Conservation (phyloP, 2,113 vertebrate species). For the Myodes glareolus region DNA sequence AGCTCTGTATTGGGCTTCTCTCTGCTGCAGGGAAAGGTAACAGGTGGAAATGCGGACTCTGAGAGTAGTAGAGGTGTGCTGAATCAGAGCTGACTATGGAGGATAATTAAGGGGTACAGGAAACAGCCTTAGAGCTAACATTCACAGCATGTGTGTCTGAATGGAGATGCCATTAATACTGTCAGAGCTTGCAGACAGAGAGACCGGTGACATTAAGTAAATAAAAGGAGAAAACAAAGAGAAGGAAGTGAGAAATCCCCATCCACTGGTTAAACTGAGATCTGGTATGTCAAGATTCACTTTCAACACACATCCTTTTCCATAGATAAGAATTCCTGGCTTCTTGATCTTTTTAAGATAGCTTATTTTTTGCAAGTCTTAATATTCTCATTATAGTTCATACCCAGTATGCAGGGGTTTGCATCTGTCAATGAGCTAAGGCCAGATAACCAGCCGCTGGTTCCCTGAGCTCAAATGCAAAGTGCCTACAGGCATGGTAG, state of each 20-base stretch:
- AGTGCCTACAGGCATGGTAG: background rate
- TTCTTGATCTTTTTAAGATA: slow-evolving; percentile 41
- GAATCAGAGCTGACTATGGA: slow-evolving; percentile 47
- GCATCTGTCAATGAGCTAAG: background rate
- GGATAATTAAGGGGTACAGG: background rate
- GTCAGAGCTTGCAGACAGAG: background rate
- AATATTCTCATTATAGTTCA: background rate
- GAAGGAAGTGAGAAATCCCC: background rate
- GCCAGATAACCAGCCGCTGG: background rate
- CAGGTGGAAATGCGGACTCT: slow-evolving; percentile 46
- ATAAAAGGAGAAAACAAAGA: background rate
- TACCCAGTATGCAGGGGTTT: background rate
- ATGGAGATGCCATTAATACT: background rate
- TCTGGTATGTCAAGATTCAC: background rate
- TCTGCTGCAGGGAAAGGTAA: background rate
- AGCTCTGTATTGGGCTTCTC: background rate
- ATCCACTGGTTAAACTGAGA: slow-evolving; percentile 29
- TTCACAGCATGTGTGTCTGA: background rate
- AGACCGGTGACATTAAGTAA: background rate
- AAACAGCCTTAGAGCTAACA: background rate
- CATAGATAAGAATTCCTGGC: background rate
- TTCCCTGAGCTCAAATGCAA: background rate
- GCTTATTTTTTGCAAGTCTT: background rate
- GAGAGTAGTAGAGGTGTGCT: background rate
- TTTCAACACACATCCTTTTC: background rate